Conservation (phyloP, 1,140 invertebrate species). For the Mamestra configurata region DNA sequence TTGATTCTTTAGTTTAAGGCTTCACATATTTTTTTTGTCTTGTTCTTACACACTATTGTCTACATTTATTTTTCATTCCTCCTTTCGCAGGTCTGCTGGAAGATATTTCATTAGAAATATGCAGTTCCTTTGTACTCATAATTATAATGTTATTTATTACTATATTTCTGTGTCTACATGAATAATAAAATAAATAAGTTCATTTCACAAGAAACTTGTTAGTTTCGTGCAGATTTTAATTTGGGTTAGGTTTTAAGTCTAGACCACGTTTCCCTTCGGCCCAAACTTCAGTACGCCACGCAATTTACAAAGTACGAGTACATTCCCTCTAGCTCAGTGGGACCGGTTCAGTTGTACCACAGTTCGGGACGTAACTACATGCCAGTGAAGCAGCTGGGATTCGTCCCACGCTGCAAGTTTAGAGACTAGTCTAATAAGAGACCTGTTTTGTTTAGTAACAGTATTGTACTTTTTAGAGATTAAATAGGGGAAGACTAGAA, state of each 20-base stretch:
- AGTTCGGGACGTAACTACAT: conserved; percentile 5
- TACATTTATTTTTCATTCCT: too few species aligned
- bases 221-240: too few species aligned
- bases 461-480: conserved; percentile 5
- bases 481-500: neutral
- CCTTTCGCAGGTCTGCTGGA: too few species aligned
- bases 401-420: neutral
- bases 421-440: conserved; percentile 18
- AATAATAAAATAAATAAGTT: too few species aligned
- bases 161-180: too few species aligned
- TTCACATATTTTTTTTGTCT: too few species aligned
- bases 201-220: too few species aligned
- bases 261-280: conserved; percentile 4
- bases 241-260: neutral
- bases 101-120: too few species aligned
- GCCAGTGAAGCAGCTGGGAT: conserved; percentile 23
- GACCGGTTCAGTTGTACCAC: neutral
- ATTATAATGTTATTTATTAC: too few species aligned
- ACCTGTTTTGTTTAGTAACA: neutral
- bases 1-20: too few species aligned
- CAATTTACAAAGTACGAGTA: conserved; percentile 20
- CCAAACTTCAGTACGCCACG: conserved; percentile 2
- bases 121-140: too few species aligned
- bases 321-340: neutral
- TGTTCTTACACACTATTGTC: too few species aligned